phyloP scores from a whole-genome alignment of 2,113 vertebrate genomes.

The Varanus salvator region DNA sequence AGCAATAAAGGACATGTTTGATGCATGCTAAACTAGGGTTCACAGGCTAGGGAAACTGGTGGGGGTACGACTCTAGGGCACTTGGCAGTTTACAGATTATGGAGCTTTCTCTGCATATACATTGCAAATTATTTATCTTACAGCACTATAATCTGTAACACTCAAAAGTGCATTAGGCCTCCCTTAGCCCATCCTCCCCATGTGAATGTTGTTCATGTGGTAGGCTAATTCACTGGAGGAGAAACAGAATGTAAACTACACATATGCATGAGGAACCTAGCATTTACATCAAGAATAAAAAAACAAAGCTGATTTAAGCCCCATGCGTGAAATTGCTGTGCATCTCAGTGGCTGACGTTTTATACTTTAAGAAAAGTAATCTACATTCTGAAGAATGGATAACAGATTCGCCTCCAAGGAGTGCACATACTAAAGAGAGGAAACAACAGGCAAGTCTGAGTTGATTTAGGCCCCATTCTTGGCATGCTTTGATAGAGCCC shows the following conservation, averaged over 20 bases:
- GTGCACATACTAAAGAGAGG: neutral
- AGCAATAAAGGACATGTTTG: neutral
- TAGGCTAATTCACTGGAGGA: neutral
- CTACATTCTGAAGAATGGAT: neutral
- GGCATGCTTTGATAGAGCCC: neutral
- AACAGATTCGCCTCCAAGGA: conserved; percentile 3
- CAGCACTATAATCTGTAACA: neutral
- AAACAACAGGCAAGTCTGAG: neutral
- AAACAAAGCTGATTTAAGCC: neutral
- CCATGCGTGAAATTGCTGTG: neutral
- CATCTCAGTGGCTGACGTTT: neutral
- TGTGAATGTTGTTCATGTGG: neutral
- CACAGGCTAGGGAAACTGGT: neutral
- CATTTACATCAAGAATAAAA: too few species aligned
- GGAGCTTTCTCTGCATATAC: neutral
- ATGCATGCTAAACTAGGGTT: neutral
- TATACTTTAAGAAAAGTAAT: neutral
- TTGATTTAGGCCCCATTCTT: neutral
- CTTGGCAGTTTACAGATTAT: neutral
- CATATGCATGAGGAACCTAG: neutral
- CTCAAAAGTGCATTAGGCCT: neutral
- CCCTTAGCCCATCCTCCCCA: neutral
- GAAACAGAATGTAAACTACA: neutral
- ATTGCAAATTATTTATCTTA: neutral
- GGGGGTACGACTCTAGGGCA: neutral